Conservation (phyloP, 2,888 invertebrate species). For the Lasioglossum zephyrum region DNA sequence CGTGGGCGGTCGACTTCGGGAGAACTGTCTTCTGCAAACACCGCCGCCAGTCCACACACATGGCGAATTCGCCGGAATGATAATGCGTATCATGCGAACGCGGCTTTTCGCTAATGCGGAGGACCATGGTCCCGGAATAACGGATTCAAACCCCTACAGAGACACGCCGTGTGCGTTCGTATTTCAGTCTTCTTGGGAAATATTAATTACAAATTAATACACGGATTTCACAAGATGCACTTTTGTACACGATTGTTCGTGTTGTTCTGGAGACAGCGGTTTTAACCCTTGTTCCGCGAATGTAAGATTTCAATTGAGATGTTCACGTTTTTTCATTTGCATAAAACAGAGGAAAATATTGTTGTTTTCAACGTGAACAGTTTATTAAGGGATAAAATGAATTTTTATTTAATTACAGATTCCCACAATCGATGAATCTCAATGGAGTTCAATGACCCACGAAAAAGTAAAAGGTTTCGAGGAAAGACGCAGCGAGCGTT, state of each 20-base stretch:
- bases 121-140: not conserved
- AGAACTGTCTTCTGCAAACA: conserved; percentile 71
- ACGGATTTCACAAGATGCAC: not conserved
- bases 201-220: not conserved
- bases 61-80: conserved; percentile 20
- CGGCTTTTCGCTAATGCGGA: conserved; percentile 11
- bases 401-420: no score
- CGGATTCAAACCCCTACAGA: not conserved
- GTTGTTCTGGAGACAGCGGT: no score
- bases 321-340: no score
- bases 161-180: not conserved
- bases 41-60: conserved; percentile 21
- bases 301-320: no score
- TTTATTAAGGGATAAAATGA: no score
- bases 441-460: not conserved
- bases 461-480: not conserved
- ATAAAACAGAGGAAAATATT: no score
- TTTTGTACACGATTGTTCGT: not conserved
- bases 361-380: no score
- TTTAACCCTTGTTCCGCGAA: no score
- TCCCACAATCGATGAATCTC: no score
- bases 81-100: conserved; percentile 33
- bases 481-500: not conserved
- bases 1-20: conserved; percentile 64
- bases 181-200: not conserved